Conservation (phyloP, 2,797 vertebrate genomes). For the Eupleurogrammus muticus region DNA sequence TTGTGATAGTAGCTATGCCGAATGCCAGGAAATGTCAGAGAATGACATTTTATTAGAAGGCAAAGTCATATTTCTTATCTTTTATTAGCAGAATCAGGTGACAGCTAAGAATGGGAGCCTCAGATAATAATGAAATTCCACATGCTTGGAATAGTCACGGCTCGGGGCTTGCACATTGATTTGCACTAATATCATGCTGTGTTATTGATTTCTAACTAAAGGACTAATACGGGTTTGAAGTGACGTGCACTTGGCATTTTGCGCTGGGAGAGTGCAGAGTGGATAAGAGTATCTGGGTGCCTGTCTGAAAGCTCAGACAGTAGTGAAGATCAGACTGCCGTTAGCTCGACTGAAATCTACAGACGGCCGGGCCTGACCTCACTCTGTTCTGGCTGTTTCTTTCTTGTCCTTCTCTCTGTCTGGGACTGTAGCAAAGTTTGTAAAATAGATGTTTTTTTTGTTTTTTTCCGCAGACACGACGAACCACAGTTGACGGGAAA, state of each 20-base stretch:
- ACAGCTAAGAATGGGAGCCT: constrained; percentile 64
- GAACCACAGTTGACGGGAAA: constrained; percentile 55
- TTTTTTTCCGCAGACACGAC: constrained; percentile 26
- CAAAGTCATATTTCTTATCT: constrained; percentile 79
- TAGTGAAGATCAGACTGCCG: constrained; percentile 74
- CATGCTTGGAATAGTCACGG: constrained; percentile 68
- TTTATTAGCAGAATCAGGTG: constrained; percentile 83
- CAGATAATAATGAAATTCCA: constrained; percentile 78
- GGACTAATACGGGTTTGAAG: constrained; percentile 80
- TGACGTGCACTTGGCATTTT: constrained; percentile 79
- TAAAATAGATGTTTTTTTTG: constrained; percentile 15
- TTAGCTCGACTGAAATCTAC: constrained; percentile 68
- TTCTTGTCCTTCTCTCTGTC: constrained; percentile 59
- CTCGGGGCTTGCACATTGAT: constrained; percentile 75
- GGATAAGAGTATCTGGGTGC: constrained; percentile 69
- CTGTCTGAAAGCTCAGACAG: constrained; percentile 71
- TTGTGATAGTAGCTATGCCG: constrained; percentile 65
- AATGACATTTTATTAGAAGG: constrained; percentile 82
- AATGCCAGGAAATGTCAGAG: constrained; percentile 82
- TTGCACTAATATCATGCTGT: constrained; percentile 83
- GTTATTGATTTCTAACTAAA: constrained; percentile 82
- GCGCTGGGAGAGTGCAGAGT: constrained; percentile 64
- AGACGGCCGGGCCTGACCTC: constrained; percentile 62
- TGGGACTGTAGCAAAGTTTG: constrained; percentile 62
- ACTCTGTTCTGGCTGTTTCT: constrained; percentile 61